Conservation (phyloP, 2,797 vertebrate species). For the Hephaestus fuliginosus region DNA sequence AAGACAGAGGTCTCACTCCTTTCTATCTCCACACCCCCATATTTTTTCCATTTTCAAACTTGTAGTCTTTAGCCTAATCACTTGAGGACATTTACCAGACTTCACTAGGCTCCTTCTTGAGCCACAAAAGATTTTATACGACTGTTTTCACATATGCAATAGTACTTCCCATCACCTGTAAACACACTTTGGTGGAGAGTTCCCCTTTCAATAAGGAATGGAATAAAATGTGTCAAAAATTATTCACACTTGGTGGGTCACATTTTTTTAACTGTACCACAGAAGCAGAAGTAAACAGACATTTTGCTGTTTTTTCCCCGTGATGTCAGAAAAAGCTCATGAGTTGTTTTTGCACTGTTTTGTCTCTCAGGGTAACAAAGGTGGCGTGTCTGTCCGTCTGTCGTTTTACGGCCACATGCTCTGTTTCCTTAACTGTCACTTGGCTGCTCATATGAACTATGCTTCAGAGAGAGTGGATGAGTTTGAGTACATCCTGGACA, state of each 20-base stretch:
- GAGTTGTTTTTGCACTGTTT: neutral
- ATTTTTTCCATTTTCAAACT: neutral
- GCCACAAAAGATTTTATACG: neutral
- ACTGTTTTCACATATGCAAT: neutral
- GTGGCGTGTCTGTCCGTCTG: conserved; percentile 90
- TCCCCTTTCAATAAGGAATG: neutral
- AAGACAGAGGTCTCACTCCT: neutral
- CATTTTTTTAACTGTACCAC: neutral
- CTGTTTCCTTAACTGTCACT: conserved; percentile 97
- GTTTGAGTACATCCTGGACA: conserved; percentile 92
- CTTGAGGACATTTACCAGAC: neutral
- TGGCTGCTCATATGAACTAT: conserved; percentile 93
- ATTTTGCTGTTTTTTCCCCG: neutral
- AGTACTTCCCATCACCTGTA: neutral
- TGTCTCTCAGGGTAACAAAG: conserved; percentile 94
- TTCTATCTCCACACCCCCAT: neutral
- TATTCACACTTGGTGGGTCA: neutral
- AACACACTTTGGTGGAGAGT: neutral
- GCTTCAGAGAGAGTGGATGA: conserved; percentile 91
- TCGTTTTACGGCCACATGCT: conserved; percentile 92
- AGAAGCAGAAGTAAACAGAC: conserved; percentile 19
- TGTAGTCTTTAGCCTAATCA: neutral
- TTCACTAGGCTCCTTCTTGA: neutral
- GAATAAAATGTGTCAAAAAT: neutral
- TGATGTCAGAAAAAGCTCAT: neutral